Evolutionary conservation across 1,140 invertebrate genomes (phyloP).

Genomic region (Triops longicaudatus): DNA sequence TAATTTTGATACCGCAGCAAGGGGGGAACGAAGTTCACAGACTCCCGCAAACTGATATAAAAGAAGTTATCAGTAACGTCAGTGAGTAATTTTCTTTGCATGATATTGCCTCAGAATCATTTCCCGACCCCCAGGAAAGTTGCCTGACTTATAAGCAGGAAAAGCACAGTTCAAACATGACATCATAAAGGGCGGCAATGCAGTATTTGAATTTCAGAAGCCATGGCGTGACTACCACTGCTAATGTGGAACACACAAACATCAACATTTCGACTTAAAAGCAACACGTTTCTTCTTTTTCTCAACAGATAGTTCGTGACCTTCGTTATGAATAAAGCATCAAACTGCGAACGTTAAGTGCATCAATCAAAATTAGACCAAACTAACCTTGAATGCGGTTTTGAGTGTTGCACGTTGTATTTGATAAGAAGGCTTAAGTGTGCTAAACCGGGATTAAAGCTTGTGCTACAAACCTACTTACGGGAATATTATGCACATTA

Average conservation of each 20-base stretch:
- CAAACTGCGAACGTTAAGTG: neutral
- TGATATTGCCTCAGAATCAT: neutral
- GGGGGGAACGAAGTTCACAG: neutral
- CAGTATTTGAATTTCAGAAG: neutral
- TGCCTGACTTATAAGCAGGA: neutral
- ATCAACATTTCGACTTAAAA: neutral
- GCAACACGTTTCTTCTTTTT: neutral
- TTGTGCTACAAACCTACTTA: neutral
- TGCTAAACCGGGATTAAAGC: neutral
- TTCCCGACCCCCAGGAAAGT: neutral
- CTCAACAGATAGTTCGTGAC: neutral
- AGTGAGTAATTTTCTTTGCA: neutral
- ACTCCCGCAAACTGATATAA: neutral
- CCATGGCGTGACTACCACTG: neutral
- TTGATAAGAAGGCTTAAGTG: slow-evolving; percentile 3
- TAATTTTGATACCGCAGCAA: neutral
- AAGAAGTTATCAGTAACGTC: neutral
- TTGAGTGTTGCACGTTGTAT: neutral
- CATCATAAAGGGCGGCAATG: neutral
- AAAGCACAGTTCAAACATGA: neutral
- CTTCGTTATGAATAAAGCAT: neutral
- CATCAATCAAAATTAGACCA: neutral
- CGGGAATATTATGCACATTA: neutral
- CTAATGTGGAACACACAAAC: slow-evolving; percentile 1
- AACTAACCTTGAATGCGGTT: neutral